Evolutionary conservation across 2,888 invertebrate genomes (phyloP).

Genomic region (Thymelicus acteon): DNA sequence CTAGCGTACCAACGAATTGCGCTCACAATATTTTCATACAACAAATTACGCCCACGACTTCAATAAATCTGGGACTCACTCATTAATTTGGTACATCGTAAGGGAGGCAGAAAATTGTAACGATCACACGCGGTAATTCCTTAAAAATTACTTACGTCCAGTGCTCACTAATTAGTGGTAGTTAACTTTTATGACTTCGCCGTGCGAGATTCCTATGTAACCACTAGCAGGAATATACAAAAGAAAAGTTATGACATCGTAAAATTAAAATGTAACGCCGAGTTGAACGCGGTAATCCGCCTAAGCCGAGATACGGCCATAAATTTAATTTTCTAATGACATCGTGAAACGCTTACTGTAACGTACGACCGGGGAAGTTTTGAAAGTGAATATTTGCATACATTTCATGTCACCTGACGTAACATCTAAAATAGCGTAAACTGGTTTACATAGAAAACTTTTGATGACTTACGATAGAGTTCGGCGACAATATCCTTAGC

Average conservation of each 20-base stretch:
- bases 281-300: constrained; percentile 36
- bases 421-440: constrained; percentile 41
- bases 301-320: constrained; percentile 25
- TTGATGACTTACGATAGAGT: constrained; percentile 64
- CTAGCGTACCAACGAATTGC: constrained; percentile 1
- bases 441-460: constrained; percentile 36
- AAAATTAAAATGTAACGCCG: constrained; percentile 37
- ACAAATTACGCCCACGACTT: constrained; percentile 23
- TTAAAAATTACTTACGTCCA: constrained; percentile 9
- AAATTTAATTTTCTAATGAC: constrained; percentile 36
- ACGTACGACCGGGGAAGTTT: constrained; percentile 42
- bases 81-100: background rate
- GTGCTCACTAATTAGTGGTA: constrained; percentile 8
- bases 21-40: constrained; percentile 9
- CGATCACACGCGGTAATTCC: constrained; percentile 11
- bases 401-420: constrained; percentile 46
- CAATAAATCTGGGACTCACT: constrained; percentile 11
- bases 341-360: constrained; percentile 32
- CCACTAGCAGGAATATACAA: constrained; percentile 18
- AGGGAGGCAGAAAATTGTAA: constrained; percentile 6
- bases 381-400: constrained; percentile 54
- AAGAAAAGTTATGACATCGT: constrained; percentile 39
- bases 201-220: constrained; percentile 25
- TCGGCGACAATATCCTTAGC: constrained; percentile 52
- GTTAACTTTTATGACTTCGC: constrained; percentile 23